Base-by-base conservation (phyloP, 2,888 invertebrate genomes). In the Xanthia icteritia region DNA sequence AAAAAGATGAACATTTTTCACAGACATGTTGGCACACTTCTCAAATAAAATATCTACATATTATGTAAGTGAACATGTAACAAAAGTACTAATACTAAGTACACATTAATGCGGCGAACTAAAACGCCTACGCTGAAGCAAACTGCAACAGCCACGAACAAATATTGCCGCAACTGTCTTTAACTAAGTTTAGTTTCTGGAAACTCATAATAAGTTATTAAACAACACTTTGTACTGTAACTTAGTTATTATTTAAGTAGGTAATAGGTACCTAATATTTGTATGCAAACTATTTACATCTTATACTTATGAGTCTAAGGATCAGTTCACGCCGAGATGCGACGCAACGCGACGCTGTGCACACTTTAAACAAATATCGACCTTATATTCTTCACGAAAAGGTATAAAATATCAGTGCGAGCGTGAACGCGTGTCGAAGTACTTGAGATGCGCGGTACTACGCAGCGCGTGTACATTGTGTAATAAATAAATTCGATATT, bases 81-180 rank as follows among this genome's bases (percentile, higher is more conserved):
- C 23, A 77, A 61, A 61, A 56, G 31, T 51, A 51, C 31, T 66
- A 63, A 69, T 82, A 60, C 48, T 69, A 69, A 73, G 61, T 68
- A 71, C 31, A 63, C 36, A 68, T 5, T 1, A 68, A 54, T 58
- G 31, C 42, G 42, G 54, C 23, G 63, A 79, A 54, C 60, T 63
- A 17, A 63, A 77, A 70, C 86, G 87, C 87, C 87, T 87, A 64
- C 74, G 56, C 20, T 48, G 4, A 73, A 86, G 36, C 64, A n/a
- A 79, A 76, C 70, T 76, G 87, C 87, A 86, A 88, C 58, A 76
- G 51, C 36, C 72, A 64, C 20, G 8, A 76, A 48, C 82, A 76
- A 82, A 84, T 72, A 86, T 88, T 87, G 82, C 82, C 66, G 72
- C 48, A 42, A 82, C 64, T 67, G 60, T 79, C 69, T 77, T 72